Evolutionary conservation across 2,888 invertebrate species (phyloP), one percentile per base, ranked within the genome.

Genomic region (Ophonus ardosiacus): DNA sequence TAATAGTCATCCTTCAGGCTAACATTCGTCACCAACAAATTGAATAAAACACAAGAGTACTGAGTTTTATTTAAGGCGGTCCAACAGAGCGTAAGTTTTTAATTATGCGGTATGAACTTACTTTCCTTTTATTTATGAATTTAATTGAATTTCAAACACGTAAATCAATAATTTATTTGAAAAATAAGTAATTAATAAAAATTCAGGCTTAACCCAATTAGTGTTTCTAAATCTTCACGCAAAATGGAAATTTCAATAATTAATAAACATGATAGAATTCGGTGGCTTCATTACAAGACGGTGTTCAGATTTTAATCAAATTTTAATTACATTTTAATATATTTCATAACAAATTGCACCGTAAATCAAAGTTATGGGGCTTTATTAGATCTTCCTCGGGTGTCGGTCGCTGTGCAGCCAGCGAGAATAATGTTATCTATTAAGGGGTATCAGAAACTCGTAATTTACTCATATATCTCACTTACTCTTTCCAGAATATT

Each of bases 321-420:
- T 84, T 84, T 84, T 84, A 84, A 84, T 84, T 84, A 84, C 83
- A 84, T 84, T 84, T 84, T 84, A 84, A 84, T 84, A 84, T 84
- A 84, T 84, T 84, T 76, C 76, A 56, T 84, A 84, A 84, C 76
- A 84, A 84, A 84, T 84, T 84, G 83, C 61, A 84, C 74, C 76
- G 83, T 84, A 84, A 84, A 84, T 84, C 83, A 84, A 84, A 74
- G 76, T 84, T 76, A 84, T 76, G 83, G 38, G 68, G 63, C 83
- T 76, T 84, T 84, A 84, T 84, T 84, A 84, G 76, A 84, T 76
- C 61, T 40, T 43, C 76, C 43, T 13, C 15, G 6, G 31, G 15
- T 24, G 68, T 31, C n/a, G 31, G 31, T 68, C 31, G 57, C 71
- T 68, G 31, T 38, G 38, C 5, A 68, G 68, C n/a, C 31, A 81